Evolutionary conservation across 2,888 invertebrate species (phyloP).

Genomic region (Augochlorella aurata): DNA sequence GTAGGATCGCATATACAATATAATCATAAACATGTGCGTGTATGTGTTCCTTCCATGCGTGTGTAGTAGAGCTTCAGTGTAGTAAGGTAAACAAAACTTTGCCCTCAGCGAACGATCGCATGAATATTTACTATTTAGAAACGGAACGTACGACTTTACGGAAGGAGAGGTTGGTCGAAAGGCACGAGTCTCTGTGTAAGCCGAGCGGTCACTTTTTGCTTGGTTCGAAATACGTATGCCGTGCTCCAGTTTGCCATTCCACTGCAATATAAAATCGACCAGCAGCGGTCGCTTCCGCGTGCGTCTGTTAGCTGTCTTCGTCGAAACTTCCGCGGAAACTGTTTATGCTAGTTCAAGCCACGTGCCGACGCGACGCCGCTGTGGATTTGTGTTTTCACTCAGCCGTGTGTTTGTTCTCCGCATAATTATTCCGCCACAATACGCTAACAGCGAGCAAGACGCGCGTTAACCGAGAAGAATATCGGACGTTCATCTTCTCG

Average conservation of each 20-base stretch:
- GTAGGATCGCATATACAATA: too few relatives aligned
- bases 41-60: too few relatives aligned
- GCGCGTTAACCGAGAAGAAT: neutral
- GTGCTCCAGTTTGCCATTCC: constrained; percentile 20
- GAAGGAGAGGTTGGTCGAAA: too few relatives aligned
- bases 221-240: neutral
- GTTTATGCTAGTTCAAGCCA: neutral
- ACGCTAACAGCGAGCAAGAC: neutral
- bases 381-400: neutral
- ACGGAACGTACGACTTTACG: too few relatives aligned
- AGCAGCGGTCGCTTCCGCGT: neutral
- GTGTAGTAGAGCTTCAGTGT: too few relatives aligned
- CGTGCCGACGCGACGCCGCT: neutral
- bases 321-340: neutral
- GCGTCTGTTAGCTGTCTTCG: neutral
- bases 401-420: neutral
- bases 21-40: too few relatives aligned
- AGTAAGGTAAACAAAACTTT: too few relatives aligned
- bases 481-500: neutral
- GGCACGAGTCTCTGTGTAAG: neutral
- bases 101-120: too few relatives aligned
- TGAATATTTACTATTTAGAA: too few relatives aligned
- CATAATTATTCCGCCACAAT: neutral
- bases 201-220: neutral
- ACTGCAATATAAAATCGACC: neutral